Conservation (phyloP, 2,797 vertebrate genomes). For the Coendou prehensilis region DNA sequence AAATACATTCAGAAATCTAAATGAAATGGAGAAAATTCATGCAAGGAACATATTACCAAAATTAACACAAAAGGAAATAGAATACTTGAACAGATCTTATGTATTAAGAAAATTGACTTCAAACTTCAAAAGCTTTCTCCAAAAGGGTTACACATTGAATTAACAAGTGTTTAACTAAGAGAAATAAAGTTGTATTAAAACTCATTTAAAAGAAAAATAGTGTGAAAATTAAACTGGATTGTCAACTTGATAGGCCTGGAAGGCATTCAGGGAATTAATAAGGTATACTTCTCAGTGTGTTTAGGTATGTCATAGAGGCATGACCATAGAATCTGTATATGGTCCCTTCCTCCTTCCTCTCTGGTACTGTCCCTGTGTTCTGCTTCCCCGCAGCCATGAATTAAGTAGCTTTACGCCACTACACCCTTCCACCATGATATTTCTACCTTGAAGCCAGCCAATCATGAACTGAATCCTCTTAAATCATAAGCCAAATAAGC, state of each 20-base stretch:
- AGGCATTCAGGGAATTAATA: not conserved
- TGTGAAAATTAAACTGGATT: not conserved
- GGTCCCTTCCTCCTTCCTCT: not conserved
- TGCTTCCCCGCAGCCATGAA: not conserved
- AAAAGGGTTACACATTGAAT: not conserved
- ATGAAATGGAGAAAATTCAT: not conserved
- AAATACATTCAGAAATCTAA: not conserved
- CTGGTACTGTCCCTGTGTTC: no score
- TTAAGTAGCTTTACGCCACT: not conserved
- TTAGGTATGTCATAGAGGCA: not conserved
- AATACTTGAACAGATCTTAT: not conserved
- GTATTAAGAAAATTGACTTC: not conserved
- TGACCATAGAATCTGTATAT: not conserved
- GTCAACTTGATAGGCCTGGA: not conserved
- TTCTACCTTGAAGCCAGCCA: not conserved
- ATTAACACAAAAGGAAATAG: not conserved
- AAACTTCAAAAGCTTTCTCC: not conserved
- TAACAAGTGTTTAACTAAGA: not conserved
- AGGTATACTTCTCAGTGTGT: not conserved
- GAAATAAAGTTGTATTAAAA: not conserved
- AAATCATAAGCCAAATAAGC: not conserved
- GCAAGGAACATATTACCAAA: not conserved
- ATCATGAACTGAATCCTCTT: not conserved
- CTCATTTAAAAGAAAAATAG: not conserved
- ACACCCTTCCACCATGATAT: not conserved